phyloP scores from a whole-genome alignment of 2,797 vertebrate species.

The Spinibarbus caldwelli region DNA sequence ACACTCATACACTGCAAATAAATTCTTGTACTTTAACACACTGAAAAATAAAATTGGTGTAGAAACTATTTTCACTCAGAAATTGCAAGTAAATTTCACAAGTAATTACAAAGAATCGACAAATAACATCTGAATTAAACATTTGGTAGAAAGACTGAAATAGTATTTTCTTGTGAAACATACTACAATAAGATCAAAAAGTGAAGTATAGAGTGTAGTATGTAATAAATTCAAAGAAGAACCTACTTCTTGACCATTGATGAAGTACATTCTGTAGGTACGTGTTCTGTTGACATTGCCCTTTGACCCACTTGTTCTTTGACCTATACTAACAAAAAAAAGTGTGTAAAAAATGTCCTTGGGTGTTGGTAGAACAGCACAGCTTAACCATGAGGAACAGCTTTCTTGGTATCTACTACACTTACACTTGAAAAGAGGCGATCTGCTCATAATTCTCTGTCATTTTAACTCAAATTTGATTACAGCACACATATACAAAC shows the following conservation, averaged over 20 bases:
- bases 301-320: too few species aligned
- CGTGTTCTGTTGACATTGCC: neutral
- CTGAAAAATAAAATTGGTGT: too few species aligned
- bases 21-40: neutral
- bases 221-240: neutral
- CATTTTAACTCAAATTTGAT: neutral
- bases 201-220: neutral
- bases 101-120: neutral
- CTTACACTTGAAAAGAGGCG: neutral
- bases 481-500: neutral
- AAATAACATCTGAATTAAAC: neutral
- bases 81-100: too few species aligned
- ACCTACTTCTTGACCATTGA: neutral
- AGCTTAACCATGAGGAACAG: neutral
- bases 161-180: too few species aligned
- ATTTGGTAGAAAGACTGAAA: too few species aligned
- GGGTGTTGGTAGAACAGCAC: neutral
- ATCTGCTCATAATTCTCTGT: neutral
- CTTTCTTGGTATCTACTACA: neutral
- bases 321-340: neutral
- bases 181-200: too few species aligned
- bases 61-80: too few species aligned
- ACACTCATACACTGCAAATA: neutral
- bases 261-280: neutral
- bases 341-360: too few species aligned